phyloP scores from a whole-genome alignment of 2,113 vertebrate species.

The Petroica traversi region DNA sequence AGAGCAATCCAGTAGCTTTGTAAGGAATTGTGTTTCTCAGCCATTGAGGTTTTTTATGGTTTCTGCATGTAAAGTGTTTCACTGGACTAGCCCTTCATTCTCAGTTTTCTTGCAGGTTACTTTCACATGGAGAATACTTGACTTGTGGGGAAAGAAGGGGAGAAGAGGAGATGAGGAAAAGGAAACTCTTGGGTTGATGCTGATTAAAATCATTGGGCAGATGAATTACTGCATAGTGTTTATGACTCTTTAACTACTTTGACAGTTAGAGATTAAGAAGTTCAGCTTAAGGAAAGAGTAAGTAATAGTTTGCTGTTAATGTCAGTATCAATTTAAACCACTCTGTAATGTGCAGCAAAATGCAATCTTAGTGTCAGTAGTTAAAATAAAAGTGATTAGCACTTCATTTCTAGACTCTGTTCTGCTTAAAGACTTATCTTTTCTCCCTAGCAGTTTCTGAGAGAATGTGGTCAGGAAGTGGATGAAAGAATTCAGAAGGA shows the following conservation, averaged over 20 bases:
- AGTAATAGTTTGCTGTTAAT: constrained; percentile 18
- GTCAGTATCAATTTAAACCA: background rate
- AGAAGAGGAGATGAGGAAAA: constrained; percentile 34
- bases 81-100: background rate
- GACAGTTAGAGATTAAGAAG: constrained; percentile 9
- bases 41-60: background rate
- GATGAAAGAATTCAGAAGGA: background rate
- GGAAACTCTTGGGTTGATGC: background rate
- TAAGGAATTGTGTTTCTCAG: background rate
- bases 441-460: background rate
- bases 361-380: background rate
- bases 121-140: constrained; percentile 10
- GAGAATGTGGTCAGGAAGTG: background rate
- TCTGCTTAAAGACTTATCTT: background rate
- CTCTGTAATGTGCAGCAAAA: background rate
- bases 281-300: constrained; percentile 37
- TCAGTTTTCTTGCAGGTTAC: constrained; percentile 24
- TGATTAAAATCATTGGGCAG: background rate
- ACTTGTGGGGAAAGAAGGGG: background rate
- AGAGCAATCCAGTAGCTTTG: background rate
- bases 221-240: constrained; percentile 7
- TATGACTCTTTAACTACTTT: constrained; percentile 4
- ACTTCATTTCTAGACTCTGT: background rate
- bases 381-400: background rate
- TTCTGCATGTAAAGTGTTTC: background rate